phyloP scores from a whole-genome alignment of 2,113 vertebrate species.

The Ochotona princeps region DNA sequence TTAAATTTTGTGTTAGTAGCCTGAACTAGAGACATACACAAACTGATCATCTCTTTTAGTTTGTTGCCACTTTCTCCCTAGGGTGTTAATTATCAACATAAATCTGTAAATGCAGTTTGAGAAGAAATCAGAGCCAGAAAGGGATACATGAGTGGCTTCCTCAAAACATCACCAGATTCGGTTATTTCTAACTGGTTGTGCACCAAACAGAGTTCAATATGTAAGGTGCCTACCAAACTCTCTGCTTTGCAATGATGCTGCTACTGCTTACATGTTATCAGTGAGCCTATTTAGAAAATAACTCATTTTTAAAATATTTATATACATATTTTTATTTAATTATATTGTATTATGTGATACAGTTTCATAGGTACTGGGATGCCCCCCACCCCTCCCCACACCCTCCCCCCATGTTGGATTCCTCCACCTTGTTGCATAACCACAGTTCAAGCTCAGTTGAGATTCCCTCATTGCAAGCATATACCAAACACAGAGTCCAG shows the following conservation, averaged over 20 bases:
- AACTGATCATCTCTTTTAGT: not conserved
- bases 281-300: not conserved
- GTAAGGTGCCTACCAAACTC: accelerated
- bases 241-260: not conserved
- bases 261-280: not conserved
- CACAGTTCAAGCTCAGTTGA: no score
- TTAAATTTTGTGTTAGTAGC: not conserved
- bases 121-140: not conserved
- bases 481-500: no score
- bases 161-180: not conserved
- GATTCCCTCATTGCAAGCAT: no score
- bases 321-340: no score
- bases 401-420: no score
- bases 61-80: not conserved
- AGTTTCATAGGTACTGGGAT: no score
- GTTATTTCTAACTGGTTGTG: not conserved
- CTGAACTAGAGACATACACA: not conserved
- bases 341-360: no score
- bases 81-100: not conserved
- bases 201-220: not conserved
- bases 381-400: no score
- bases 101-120: not conserved
- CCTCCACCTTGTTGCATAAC: no score
- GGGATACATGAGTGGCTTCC: no score
- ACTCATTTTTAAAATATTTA: no score